A percentile compares a stretch with the other conserved stretches of the same genome.
These are phyloP conservation scores for Rhyacichthys aspro DNA, from an alignment of 2,797 vertebrate species.

Conservation along the genomic window DNA sequence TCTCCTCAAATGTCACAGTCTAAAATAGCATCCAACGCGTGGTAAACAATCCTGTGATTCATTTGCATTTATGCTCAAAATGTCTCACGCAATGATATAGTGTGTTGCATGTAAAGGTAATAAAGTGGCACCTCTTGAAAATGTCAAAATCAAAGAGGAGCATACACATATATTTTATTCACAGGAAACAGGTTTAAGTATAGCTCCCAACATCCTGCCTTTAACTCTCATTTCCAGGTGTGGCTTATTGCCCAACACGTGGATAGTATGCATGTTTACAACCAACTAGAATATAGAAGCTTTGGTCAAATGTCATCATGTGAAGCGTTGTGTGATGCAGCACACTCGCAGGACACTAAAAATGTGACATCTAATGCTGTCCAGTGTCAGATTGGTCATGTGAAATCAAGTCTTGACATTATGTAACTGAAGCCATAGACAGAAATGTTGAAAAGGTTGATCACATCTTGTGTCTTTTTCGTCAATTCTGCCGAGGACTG, in stretches of 20 bases:
- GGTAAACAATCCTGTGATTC: not conserved
- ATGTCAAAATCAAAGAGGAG: slow-evolving; percentile 50
- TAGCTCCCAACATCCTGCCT: slow-evolving; percentile 61
- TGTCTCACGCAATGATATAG: slow-evolving; percentile 12
- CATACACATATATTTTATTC: slow-evolving; percentile 48
- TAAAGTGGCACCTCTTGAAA: slow-evolving; percentile 19
- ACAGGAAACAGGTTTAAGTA: slow-evolving; percentile 66
- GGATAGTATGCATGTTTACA: slow-evolving; percentile 8
- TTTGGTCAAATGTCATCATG: not conserved
- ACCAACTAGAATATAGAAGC: not conserved
- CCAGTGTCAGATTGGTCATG: slow-evolving; percentile 2
- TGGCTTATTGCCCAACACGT: slow-evolving; percentile 7
- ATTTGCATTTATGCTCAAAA: slow-evolving; percentile 5
- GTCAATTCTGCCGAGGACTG: too few species aligned
- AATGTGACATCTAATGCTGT: not conserved
- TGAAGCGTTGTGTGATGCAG: not conserved
- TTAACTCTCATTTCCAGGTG: slow-evolving; percentile 47
- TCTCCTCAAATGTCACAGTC: not conserved
- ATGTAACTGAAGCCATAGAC: slow-evolving; percentile 1
- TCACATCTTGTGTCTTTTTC: too few species aligned
- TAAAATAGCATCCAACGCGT: not conserved
- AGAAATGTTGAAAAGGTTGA: too few species aligned
- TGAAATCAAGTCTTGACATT: not conserved
- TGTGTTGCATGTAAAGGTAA: slow-evolving; percentile 15
- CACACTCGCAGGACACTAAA: not conserved